Evolutionary conservation across 2,888 invertebrate genomes (phyloP).

Genomic region (Heliconius ethilla): DNA sequence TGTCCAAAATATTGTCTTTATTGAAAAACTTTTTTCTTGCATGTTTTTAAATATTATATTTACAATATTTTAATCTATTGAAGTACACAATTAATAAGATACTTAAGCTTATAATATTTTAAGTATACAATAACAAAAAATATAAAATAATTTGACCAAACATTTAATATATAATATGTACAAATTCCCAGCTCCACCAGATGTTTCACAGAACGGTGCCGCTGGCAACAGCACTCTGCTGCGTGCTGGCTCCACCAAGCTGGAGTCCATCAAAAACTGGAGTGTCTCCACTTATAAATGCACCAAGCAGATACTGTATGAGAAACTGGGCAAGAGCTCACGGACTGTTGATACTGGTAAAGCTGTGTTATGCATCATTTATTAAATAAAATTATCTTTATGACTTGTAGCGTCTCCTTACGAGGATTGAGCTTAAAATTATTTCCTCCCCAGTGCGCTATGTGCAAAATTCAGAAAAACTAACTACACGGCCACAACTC

Average conservation of each 20-base stretch:
- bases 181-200: constrained; percentile 69
- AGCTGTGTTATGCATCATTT: constrained; percentile 1
- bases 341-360: constrained; percentile 93
- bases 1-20: too few relatives aligned
- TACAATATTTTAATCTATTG: too few relatives aligned
- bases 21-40: too few relatives aligned
- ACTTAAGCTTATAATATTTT: background rate
- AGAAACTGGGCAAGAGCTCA: constrained; percentile 96
- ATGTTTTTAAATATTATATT: too few relatives aligned
- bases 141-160: too few relatives aligned
- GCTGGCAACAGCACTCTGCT: constrained; percentile 80
- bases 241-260: constrained; percentile 88
- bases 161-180: background rate
- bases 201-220: constrained; percentile 84
- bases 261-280: constrained; percentile 97
- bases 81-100: background rate
- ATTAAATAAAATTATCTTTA: background rate
- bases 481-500: too few relatives aligned
- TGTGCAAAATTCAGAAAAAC: too few relatives aligned
- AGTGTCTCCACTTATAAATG: constrained; percentile 99
- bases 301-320: constrained; percentile 97
- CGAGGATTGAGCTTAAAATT: too few relatives aligned
- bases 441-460: too few relatives aligned
- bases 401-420: background rate
- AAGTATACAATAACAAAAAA: background rate